A percentile compares a stretch with the other conserved stretches of the same genome.
phyloP scores from a whole-genome alignment of 1,140 invertebrate species.

The Halotydeus destructor region DNA sequence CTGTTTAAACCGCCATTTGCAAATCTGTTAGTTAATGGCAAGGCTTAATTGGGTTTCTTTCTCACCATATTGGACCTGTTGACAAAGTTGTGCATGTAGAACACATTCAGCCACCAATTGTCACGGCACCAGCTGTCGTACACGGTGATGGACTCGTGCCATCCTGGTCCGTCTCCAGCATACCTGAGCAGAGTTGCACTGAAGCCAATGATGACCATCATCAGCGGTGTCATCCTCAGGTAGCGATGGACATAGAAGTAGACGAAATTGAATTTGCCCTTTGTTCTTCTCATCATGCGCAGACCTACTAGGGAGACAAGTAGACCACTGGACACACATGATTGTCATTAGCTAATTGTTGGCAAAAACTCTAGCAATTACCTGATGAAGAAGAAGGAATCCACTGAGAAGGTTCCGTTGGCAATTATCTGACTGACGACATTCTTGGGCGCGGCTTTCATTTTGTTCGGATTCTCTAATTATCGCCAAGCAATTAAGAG shows the following conservation, averaged over 20 bases:
- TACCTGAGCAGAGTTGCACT: conserved; percentile 17
- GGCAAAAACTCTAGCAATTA: too few species aligned
- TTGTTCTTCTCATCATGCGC: conserved; percentile 7
- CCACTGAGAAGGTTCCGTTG: conserved; percentile 20
- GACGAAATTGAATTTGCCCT: conserved; percentile 12
- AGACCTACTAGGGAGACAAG: conserved; percentile 13
- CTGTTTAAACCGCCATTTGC: too few species aligned
- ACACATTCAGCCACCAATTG: conserved; percentile 21
- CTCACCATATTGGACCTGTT: conserved; percentile 18
- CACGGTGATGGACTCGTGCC: conserved; percentile 16
- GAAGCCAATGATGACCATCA: conserved; percentile 18
- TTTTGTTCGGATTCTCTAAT: conserved; percentile 13
- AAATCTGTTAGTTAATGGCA: too few species aligned
- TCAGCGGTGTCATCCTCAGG: conserved; percentile 18
- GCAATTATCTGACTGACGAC: conserved; percentile 18
- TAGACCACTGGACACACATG: conserved; percentile 17
- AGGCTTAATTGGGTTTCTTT: too few species aligned
- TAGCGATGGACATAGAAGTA: conserved; percentile 18
- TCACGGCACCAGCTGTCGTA: conserved; percentile 19
- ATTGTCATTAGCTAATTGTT: too few species aligned
- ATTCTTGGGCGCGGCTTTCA: conserved; percentile 8
- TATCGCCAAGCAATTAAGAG: not conserved
- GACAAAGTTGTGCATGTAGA: conserved; percentile 21
- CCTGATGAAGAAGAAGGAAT: conserved; percentile 19
- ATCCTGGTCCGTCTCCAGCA: conserved; percentile 17